Base-by-base conservation (phyloP, 2,797 vertebrate genomes). In the Pseudochromis fuscus region DNA sequence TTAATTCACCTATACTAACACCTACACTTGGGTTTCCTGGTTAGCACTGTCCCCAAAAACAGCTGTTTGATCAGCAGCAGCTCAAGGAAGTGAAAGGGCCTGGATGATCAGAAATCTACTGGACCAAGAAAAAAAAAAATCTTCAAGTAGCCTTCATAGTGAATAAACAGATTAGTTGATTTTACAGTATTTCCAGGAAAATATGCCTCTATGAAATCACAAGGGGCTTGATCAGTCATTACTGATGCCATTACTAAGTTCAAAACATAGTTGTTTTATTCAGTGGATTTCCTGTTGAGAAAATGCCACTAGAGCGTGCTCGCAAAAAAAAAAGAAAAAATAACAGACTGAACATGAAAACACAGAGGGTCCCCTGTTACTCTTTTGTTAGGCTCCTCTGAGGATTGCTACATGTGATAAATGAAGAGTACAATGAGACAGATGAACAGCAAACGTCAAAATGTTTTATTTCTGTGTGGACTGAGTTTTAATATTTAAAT, bases 51-150 rank as follows among this genome's bases (percentile, higher is more conserved):
- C 53, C n/a, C 49, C 35, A 44, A 50, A 50, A 61, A 44, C 64
- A 58, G 61, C 61, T 57, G n/a, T 33, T 35, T 33, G 38, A 18
- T 61, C 42, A 72, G 28, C 62, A 74, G 62, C 28, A 23, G 61
- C 33, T 12, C 12, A 12, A 35, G 9, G 10, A 4, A 7, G 3
- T 33, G 49, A 15, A 40, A 40, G 12, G 44, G 18, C 12, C 11
- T 4, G 21, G n/a, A 40, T 31, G 57, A 28, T 60, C 50, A 46
- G 9, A 67, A 44, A 28, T 55, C 0, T 49, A 37, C 24, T 33
- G 12, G 7, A n/a, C n/a, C n/a, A n/a, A n/a, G 31, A 44, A 16
- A 23, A 24, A 55, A 51, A 37, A 56, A 23, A 38, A 25, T 48
- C 23, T 30, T 16, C 1, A 40, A 51, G 30, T 31, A 10, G 31